Base-by-base conservation (phyloP, 2,113 vertebrate genomes). In the Nyctibius bracteatus region DNA sequence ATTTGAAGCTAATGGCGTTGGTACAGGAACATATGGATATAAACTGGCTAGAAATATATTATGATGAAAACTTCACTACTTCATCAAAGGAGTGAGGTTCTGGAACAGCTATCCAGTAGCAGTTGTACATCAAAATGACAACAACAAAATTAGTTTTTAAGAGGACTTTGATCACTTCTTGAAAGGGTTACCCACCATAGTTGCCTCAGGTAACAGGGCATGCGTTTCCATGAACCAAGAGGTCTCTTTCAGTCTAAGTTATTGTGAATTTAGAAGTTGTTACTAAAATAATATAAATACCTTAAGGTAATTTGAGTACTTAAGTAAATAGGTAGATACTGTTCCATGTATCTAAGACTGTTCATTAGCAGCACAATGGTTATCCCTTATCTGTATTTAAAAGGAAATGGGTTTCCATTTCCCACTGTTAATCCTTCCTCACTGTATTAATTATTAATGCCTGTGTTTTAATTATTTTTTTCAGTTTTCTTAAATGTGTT, bases 361-460 rank as follows among this genome's bases (percentile, higher is more conserved):
- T 71, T 91, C 47, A 28, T 85, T 86, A 92, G 7, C n/a, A 93
- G 17, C 35, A 78, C 7, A 81, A 33, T 44, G 3, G 31, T 77
- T 86, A 83, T 23, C 7, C 46, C 55, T 90, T 86, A 86, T 78
- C 65, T 84, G 63, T 81, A 84, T 92, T 93, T 89, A 84, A 89
- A 91, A 84, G 63, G 35, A 94, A 94, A 84, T 51, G 5, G 43
- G 33, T 92, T 90, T 88, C 47, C 39, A 83, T 91, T 93, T 95
- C 30, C 51, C 31, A 71, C n/a, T 30, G 24, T 58, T 86, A 88
- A 47, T 70, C 65, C 86, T 94, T 73, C 86, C 65, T 59, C 27
- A 16, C 5, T 81, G 4, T 24, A 67, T 92, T 93, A 84, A 92
- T 88, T 74, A 92, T 52, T 81, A 81, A 81, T 67, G 25, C 52